Base-by-base conservation (phyloP, 2,113 vertebrate species). In the Bubo bubo region DNA sequence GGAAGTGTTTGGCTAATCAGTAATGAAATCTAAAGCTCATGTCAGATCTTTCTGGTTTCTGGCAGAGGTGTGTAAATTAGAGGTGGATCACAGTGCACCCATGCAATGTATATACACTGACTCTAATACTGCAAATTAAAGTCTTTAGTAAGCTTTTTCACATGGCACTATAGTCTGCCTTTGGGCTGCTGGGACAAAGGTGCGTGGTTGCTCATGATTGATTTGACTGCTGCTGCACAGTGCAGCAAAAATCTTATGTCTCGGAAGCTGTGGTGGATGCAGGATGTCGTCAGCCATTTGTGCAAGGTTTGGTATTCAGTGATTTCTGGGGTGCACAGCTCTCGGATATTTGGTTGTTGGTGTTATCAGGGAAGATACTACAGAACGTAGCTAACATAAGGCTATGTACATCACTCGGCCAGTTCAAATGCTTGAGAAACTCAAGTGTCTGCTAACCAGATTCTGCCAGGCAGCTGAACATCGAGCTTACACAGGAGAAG, bases 71-170 rank as follows among this genome's bases (percentile, higher is more conserved):
- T 73, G 11, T 67, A 35, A 72, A 12, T 63, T 47, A 64, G 9
- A 72, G 13, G 19, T 79, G 70, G 15, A 21, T 90, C 14, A 24
- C 34, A 14, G 20, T 43, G n/a, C 8, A 7, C 19, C 8, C 10
- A 8, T 5, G 26, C 16, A 30, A 55, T 0, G 0, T 47, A 3
- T 39, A 7, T 34, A 20, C 14, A 3, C 37, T 71, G 56, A 58
- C 19, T 84, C 14, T 49, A 41, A 47, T 58, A 45, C 12, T 5
- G 22, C 13, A 60, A 37, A n/a, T 27, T 27, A 4, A 84, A 64
- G 28, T 55, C 27, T 90, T 80, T 13, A 19, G 6, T 71, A 49
- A 84, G 34, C n/a, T 74, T 50, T 88, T 90, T 67, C 39, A 22
- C 19, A 1, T 20, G 6, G 20, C 9, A 28, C 32, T 59, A 3